These are phyloP conservation scores for Coregonus suidteri DNA, from an alignment of 2,797 vertebrate genomes.

Conservation along the genomic window DNA sequence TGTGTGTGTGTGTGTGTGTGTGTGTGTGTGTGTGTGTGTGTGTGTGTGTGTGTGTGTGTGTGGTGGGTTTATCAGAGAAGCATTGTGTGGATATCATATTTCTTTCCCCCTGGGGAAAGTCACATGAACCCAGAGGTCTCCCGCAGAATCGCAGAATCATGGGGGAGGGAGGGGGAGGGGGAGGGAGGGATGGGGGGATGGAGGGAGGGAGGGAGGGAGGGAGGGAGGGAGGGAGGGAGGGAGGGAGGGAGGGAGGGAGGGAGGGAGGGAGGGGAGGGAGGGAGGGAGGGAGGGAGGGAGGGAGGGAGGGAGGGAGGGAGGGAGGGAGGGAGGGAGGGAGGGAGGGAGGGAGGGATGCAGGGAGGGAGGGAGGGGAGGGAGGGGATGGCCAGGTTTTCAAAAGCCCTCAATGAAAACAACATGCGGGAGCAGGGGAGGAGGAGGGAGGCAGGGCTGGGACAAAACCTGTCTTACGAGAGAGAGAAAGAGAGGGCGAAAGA, in stretches of 20 bases:
- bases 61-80: constrained; percentile 37
- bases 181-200: constrained; percentile 13
- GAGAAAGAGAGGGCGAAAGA: constrained; percentile 15
- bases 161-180: constrained; percentile 26
- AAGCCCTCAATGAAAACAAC: too few species aligned
- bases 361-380: constrained; percentile 22
- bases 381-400: constrained; percentile 19
- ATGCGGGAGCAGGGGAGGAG: neutral
- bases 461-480: constrained; percentile 28
- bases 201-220: constrained; percentile 39
- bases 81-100: constrained; percentile 66
- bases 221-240: constrained; percentile 27
- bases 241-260: too few species aligned
- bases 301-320: constrained; percentile 20
- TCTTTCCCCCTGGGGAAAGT: constrained; percentile 58
- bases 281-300: too few species aligned
- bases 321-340: constrained; percentile 25
- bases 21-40: neutral
- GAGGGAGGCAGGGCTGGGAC: constrained; percentile 51
- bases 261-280: constrained; percentile 27
- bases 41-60: neutral
- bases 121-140: constrained; percentile 66
- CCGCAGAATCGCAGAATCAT: constrained; percentile 53
- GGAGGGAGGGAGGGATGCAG: constrained; percentile 39
- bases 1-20: neutral